Evolutionary conservation across 37 sponge, comb jelly and placozoan genomes (phyloP).

Genomic region (Beroe forskalii): DNA sequence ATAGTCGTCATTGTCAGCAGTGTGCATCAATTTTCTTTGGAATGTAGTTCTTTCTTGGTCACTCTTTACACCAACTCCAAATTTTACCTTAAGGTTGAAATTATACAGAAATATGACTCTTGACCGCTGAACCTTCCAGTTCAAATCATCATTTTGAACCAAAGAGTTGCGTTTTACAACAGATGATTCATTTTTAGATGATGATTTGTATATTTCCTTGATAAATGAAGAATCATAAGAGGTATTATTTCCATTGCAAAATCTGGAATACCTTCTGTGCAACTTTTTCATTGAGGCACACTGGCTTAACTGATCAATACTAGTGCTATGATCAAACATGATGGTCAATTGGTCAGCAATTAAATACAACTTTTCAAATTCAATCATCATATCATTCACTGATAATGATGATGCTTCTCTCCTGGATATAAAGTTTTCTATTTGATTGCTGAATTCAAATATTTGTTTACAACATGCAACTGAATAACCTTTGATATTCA

Average conservation of each 20-base stretch:
- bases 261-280: background rate
- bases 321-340: slow-evolving; percentile 13
- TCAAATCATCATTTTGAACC: background rate
- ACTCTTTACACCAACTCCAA: slow-evolving; percentile 18
- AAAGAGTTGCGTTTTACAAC: background rate
- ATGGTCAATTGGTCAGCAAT: background rate
- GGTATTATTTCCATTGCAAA: background rate
- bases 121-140: background rate
- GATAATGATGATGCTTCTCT: too few relatives aligned
- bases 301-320: background rate
- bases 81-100: background rate
- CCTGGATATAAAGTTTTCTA: background rate
- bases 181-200: background rate
- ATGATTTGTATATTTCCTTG: background rate
- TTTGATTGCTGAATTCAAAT: background rate
- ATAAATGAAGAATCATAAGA: background rate
- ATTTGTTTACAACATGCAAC: background rate
- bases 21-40: background rate
- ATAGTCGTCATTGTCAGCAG: background rate
- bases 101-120: background rate
- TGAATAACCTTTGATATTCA: background rate
- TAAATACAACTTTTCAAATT: slow-evolving; percentile 3
- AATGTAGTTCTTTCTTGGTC: background rate
- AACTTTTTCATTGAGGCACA: slow-evolving; percentile 34
- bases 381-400: background rate